A percentile compares a stretch with the other conserved stretches of the same genome.
These are phyloP conservation scores for Axis porcinus DNA, from an alignment of 2,113 vertebrate species.

Conservation along the genomic window DNA sequence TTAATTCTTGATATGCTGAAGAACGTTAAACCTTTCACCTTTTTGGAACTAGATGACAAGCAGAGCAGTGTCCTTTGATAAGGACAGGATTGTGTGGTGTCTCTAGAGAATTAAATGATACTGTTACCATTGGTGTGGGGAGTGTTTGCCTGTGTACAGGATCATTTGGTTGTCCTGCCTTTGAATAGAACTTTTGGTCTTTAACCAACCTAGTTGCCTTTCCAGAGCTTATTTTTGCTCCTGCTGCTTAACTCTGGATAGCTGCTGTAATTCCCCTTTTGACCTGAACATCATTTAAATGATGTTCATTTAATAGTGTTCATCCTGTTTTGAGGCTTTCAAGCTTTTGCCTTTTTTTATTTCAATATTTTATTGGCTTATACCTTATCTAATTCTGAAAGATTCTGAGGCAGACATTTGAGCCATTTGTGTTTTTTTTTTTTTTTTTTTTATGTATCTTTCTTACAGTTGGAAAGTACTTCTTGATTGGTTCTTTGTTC, in stretches of 20 bases:
- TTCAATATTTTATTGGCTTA: conserved; percentile 14
- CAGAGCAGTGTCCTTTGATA: conserved; percentile 32
- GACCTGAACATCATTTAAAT: conserved; percentile 1
- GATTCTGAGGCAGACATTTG: conserved; percentile 14
- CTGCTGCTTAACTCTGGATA: not conserved
- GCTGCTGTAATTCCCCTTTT: not conserved
- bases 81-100: conserved; percentile 32
- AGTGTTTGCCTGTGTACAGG: not conserved
- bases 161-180: conserved; percentile 25
- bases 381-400: not conserved
- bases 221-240: conserved; percentile 35
- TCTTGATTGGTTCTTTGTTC: not conserved
- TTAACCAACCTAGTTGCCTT: conserved; percentile 24
- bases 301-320: not conserved
- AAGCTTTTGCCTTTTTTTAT: conserved; percentile 8
- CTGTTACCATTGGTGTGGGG: not conserved
- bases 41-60: conserved; percentile 47
- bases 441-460: not conserved
- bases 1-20: conserved; percentile 55
- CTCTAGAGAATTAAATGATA: conserved; percentile 14
- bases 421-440: not conserved
- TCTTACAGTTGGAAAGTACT: not conserved
- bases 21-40: conserved; percentile 21
- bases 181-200: conserved; percentile 38
- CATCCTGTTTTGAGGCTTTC: conserved; percentile 13